Evolutionary conservation across 2,888 invertebrate species (phyloP).

Genomic region (Dione vanillae): DNA sequence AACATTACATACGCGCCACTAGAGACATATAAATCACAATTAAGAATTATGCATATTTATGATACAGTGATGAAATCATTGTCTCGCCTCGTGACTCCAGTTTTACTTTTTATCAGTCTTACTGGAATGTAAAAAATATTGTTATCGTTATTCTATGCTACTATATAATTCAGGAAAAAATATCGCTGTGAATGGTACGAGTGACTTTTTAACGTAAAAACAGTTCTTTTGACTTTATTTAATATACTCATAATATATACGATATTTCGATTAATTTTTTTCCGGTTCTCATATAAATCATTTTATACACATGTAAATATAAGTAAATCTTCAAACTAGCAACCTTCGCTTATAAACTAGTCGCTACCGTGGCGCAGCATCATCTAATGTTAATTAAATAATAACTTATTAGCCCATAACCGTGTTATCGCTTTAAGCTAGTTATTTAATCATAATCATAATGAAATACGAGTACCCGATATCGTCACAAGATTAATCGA

Average conservation of each 20-base stretch:
- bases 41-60: constrained; percentile 41
- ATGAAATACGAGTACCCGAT: background rate
- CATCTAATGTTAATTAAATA: background rate
- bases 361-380: background rate
- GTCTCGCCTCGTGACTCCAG: constrained; percentile 28
- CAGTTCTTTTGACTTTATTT: too few relatives aligned
- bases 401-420: background rate
- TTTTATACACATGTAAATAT: too few relatives aligned
- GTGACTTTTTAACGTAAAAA: background rate
- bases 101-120: background rate
- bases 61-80: constrained; percentile 46
- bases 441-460: constrained; percentile 17
- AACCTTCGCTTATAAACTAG: background rate
- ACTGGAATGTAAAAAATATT: background rate
- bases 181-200: too few relatives aligned
- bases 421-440: background rate
- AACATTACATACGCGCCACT: background rate
- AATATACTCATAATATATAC: too few relatives aligned
- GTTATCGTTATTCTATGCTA: background rate
- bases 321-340: background rate
- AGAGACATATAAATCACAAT: constrained; percentile 38
- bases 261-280: too few relatives aligned
- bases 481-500: constrained; percentile 7
- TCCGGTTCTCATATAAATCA: too few relatives aligned
- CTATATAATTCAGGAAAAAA: background rate